These are phyloP conservation scores for Drosophila nigricruria DNA, from an alignment of 2,888 invertebrate species.

Conservation along the genomic window DNA sequence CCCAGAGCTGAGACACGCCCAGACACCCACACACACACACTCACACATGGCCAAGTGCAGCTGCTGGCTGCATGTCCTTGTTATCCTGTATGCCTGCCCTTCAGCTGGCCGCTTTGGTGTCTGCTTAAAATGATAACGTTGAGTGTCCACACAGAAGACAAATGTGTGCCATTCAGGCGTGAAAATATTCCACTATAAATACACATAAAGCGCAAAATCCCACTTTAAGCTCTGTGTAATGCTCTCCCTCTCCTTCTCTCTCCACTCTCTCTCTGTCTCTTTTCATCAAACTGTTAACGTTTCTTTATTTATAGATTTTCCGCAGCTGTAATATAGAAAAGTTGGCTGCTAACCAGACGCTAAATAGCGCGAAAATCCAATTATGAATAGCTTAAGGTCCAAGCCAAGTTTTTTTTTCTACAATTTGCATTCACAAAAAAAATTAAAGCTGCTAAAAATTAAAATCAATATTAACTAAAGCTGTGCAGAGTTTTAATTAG, in stretches of 20 bases:
- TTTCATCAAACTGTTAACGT: slow-evolving; percentile 43
- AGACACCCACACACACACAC: slow-evolving; percentile 1
- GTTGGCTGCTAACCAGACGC: slow-evolving; percentile 14
- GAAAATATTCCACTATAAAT: slow-evolving; percentile 79
- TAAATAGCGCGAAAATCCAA: slow-evolving; percentile 24
- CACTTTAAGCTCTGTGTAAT: slow-evolving; percentile 63
- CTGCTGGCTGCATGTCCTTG: slow-evolving; percentile 42
- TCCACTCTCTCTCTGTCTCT: neutral
- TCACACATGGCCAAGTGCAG: slow-evolving; percentile 2
- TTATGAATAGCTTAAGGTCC: slow-evolving; percentile 7
- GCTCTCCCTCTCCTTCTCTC: slow-evolving; percentile 14
- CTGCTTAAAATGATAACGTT: slow-evolving; percentile 79
- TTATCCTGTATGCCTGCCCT: slow-evolving; percentile 15
- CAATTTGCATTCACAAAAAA: neutral
- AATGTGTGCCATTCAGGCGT: slow-evolving; percentile 78
- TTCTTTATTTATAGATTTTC: slow-evolving; percentile 66
- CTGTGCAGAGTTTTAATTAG: slow-evolving; percentile 10
- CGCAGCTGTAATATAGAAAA: slow-evolving; percentile 12
- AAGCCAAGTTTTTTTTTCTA: neutral
- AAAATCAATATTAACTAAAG: slow-evolving; percentile 27
- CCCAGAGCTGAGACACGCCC: slow-evolving; percentile 15
- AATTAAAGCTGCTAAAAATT: neutral
- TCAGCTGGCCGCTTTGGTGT: slow-evolving; percentile 47
- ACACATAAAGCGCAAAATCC: slow-evolving; percentile 50
- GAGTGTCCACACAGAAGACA: slow-evolving; percentile 69